Evolutionary conservation across 2,888 invertebrate genomes (phyloP), one percentile per base, ranked within the genome.

Genomic region (Petrolisthes cinctipes): DNA sequence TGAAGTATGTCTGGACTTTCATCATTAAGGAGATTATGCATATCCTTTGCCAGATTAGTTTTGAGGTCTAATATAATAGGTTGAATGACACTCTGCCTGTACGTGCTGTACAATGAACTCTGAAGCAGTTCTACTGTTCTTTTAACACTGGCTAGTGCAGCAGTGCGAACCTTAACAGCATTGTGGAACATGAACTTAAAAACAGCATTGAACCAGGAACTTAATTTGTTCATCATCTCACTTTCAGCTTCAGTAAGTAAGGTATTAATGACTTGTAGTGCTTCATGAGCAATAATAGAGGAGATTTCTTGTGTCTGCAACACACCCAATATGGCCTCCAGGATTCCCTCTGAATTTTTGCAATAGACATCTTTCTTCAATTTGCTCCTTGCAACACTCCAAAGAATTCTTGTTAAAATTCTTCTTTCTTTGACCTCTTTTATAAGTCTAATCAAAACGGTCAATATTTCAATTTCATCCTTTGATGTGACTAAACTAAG

Each of bases 351-450:
- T 23, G 56, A 11, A 53, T 86, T 83, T 51, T 66, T 71, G 7
- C 73, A 4, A 75, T 89, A 90, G 2, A 79, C 57, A 14, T 85
- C 83, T 68, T 76, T 51, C 7, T 66, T 80, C 51, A 89, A 83
- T 61, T 81, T 90, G 23, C 89, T 89, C 37, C 82, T 89, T 20
- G 88, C 83, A 71, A 90, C 76, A 71, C 89, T 85, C 89, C 87
- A 88, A n/a, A 90, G 87, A 4, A 83, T 80, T 80, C 87, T 51
- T 3, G 68, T 80, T 20, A 86, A 57, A 20, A 90, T 23, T 53
- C 83, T 83, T 68, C 78, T 90, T 4, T 85, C 86, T 66, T 86
- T 89, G 1, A 75, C 68, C 81, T 87, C 85, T 53, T 86, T 86
- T n/a, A 89, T 51, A 7, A 78, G 20, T 75, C 82, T 83, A 17